phyloP scores from a whole-genome alignment of 2,888 invertebrate species.

The Mantis religiosa region DNA sequence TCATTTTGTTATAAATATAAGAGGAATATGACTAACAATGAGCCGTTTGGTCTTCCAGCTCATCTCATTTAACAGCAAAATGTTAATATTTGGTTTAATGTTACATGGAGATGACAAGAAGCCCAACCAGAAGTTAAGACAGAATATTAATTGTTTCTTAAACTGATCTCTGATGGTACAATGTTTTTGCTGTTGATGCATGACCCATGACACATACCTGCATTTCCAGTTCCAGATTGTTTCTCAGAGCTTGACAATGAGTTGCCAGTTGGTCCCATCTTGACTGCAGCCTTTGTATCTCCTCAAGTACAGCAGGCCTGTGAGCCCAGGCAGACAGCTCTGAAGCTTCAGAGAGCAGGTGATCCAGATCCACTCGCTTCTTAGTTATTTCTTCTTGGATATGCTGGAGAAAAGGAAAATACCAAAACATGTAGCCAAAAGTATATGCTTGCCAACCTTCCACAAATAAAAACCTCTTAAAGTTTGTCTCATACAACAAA shows the following conservation, averaged over 20 bases:
- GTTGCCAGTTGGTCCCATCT: constrained; percentile 65
- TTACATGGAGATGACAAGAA: too few species aligned
- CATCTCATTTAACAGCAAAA: too few species aligned
- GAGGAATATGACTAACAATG: too few species aligned
- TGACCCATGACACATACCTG: constrained; percentile 39
- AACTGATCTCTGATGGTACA: background rate
- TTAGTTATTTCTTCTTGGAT: constrained; percentile 74
- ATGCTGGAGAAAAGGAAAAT: constrained; percentile 52
- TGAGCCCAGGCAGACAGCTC: constrained; percentile 72
- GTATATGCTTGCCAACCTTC: background rate
- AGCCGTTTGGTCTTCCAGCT: too few species aligned
- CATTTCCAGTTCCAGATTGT: constrained; percentile 73
- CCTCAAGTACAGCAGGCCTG: constrained; percentile 59
- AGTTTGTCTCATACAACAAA: too few species aligned
- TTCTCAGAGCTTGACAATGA: constrained; percentile 60
- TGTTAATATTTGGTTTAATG: too few species aligned
- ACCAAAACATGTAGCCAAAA: constrained; percentile 4
- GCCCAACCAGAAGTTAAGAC: too few species aligned
- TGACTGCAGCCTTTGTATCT: constrained; percentile 63
- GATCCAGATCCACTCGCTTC: constrained; percentile 72
- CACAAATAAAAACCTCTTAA: too few species aligned
- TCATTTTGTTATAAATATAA: too few species aligned
- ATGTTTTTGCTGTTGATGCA: background rate
- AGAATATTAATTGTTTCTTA: too few species aligned
- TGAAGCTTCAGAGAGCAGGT: constrained; percentile 67